These are phyloP conservation scores for Hyposoter didymator DNA, from an alignment of 2,888 invertebrate species.

Conservation along the genomic window DNA sequence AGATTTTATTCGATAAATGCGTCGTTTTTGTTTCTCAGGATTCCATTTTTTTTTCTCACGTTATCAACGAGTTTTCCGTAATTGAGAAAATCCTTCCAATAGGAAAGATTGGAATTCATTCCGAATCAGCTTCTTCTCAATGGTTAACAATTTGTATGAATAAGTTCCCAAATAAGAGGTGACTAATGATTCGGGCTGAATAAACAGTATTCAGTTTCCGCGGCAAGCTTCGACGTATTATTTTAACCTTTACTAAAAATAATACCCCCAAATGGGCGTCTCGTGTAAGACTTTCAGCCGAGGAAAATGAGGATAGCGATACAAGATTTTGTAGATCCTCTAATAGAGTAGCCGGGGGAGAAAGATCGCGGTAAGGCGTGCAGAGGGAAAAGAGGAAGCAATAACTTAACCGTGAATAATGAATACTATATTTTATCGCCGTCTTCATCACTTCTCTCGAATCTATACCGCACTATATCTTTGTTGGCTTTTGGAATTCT, in stretches of 20 bases:
- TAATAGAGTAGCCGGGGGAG: neutral
- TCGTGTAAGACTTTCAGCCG: neutral
- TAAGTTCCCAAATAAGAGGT: neutral
- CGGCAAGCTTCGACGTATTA: neutral
- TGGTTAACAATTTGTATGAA: neutral
- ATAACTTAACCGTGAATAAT: constrained; percentile 59
- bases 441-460: constrained; percentile 1
- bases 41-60: neutral
- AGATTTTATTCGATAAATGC: neutral
- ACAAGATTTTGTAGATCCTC: constrained; percentile 6
- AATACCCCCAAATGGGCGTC: neutral
- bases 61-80: neutral
- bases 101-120: too few relatives aligned
- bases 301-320: neutral
- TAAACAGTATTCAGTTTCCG: constrained; percentile 5
- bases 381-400: constrained; percentile 9
- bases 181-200: neutral
- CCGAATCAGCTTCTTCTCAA: too few relatives aligned
- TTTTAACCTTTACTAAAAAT: constrained; percentile 26
- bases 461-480: constrained; percentile 1
- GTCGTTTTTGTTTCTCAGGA: neutral
- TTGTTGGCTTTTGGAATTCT: constrained; percentile 32
- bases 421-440: constrained; percentile 46
- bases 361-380: neutral
- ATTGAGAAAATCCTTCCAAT: neutral